Evolutionary conservation across 2,797 vertebrate genomes (phyloP), one percentile per base, ranked within the genome.

Genomic region (Gymnoscopelus braueri): DNA sequence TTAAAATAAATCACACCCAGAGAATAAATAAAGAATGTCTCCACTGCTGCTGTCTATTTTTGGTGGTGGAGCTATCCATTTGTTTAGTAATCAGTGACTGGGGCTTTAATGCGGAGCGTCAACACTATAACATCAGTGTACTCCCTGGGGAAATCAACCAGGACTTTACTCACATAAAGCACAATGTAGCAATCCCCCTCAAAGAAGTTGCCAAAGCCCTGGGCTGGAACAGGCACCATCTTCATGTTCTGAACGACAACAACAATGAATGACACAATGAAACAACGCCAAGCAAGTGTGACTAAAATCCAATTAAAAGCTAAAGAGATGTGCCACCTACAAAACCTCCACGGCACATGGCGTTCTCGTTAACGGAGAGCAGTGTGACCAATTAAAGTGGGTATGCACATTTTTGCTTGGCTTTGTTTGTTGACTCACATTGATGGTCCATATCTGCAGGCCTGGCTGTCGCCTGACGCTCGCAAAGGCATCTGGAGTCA

Each of bases 391-490:
- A 19, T 11, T 23, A 61, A 23, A 52, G 56, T 56, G 26, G 39
- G 7, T 48, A 19, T 29, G 60, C 49, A 72, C 19, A 3, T 14
- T 56, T 5, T 60, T 9, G 50, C 24, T 68, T 63, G 14, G 19
- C 47, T 69, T 52, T 2, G 32, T 1, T 4, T 6, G 9, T 26
- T 60, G 68, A 74, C 93, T 94, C 80, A 98, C 97, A 87, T 96
- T 96, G 81, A 97, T 94, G 84, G 94, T 92, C 97, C 97, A 98
- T 89, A 98, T 94, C 84, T 98, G 96, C 73, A 99, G 91, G 47
- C 95, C 96, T 14, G 94, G 93, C 52, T 94, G 95, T 48, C 81
- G 89, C 60, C 85, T 83, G 5, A 96, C 88, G 70, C 72, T 81
- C 62, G 84, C 88, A 79, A 89, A 96, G 35, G 26, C 69, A 51